Percentiles rank a stretch among this genome's conserved stretches.
Conservation (phyloP, 2,888 invertebrate genomes). For the Mythimna albipuncta region DNA sequence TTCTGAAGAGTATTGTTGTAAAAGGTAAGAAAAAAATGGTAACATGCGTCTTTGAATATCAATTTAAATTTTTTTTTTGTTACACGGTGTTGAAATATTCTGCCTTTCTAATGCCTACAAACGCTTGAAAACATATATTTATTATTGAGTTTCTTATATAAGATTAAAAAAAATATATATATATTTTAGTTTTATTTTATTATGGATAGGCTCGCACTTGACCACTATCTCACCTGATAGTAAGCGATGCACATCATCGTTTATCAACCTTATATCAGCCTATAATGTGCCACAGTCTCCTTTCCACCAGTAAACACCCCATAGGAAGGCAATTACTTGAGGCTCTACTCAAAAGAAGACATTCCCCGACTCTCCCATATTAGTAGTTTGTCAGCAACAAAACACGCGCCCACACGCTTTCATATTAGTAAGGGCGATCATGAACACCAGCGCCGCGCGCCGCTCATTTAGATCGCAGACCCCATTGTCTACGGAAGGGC, state of each 20-base stretch:
- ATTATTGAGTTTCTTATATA: too few species aligned
- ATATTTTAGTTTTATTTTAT: too few species aligned
- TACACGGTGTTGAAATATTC: neutral
- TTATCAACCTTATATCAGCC: too few species aligned
- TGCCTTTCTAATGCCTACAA: neutral
- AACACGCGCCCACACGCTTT: conserved; percentile 45
- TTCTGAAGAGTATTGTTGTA: conserved; percentile 17
- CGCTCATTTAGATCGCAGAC: conserved; percentile 67
- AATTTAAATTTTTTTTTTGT: conserved; percentile 4
- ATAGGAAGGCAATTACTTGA: neutral
- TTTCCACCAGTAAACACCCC: neutral
- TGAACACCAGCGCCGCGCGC: conserved; percentile 63
- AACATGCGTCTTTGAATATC: neutral
- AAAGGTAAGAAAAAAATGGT: neutral
- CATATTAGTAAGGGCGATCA: conserved; percentile 65
- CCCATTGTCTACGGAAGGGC: conserved; percentile 67
- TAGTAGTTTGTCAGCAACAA: conserved; percentile 37
- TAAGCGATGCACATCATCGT: too few species aligned
- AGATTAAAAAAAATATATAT: too few species aligned
- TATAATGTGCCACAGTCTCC: too few species aligned
- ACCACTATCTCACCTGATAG: too few species aligned
- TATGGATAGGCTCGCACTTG: too few species aligned
- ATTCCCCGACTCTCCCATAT: conserved; percentile 3
- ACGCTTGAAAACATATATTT: neutral
- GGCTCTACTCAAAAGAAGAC: neutral